Percentiles rank a stretch among this genome's conserved stretches.
Conservation (phyloP, 2,888 invertebrate genomes). For the Tinea trinotella region DNA sequence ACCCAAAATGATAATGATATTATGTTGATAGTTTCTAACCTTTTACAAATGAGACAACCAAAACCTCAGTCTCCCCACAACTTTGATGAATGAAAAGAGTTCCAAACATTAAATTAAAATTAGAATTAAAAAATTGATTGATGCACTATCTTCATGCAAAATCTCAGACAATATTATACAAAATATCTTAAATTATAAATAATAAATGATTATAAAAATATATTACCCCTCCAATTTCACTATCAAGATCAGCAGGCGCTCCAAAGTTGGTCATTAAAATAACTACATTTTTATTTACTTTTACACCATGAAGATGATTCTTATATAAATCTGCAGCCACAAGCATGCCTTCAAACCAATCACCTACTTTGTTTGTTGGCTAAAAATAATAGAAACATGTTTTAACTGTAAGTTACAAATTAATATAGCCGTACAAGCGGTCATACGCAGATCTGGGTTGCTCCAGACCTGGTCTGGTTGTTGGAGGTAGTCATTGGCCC, state of each 20-base stretch:
- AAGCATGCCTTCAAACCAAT: constrained; percentile 77
- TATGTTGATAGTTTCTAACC: too few species aligned
- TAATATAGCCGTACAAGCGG: too few species aligned
- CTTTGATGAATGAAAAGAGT: too few species aligned
- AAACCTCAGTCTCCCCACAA: too few species aligned
- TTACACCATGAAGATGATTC: constrained; percentile 35
- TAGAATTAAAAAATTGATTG: too few species aligned
- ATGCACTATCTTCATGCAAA: neutral
- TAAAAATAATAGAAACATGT: constrained; percentile 37
- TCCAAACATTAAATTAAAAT: too few species aligned
- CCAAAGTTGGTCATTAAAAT: constrained; percentile 77
- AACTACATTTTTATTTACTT: constrained; percentile 59
- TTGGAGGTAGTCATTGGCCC: too few species aligned
- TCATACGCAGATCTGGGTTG: too few species aligned
- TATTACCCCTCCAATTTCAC: constrained; percentile 54
- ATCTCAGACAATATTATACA: neutral
- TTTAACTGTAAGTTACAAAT: too few species aligned
- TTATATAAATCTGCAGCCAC: constrained; percentile 70
- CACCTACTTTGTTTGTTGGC: constrained; percentile 62
- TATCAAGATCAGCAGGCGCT: constrained; percentile 48
- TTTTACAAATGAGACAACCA: too few species aligned
- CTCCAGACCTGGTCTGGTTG: too few species aligned
- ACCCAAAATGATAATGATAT: too few species aligned
- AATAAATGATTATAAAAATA: constrained; percentile 22
- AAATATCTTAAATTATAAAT: constrained; percentile 11